Percentiles rank a stretch among this genome's conserved stretches.
Conservation (phyloP, 2,888 invertebrate species). For the Lucinisca nassula region DNA sequence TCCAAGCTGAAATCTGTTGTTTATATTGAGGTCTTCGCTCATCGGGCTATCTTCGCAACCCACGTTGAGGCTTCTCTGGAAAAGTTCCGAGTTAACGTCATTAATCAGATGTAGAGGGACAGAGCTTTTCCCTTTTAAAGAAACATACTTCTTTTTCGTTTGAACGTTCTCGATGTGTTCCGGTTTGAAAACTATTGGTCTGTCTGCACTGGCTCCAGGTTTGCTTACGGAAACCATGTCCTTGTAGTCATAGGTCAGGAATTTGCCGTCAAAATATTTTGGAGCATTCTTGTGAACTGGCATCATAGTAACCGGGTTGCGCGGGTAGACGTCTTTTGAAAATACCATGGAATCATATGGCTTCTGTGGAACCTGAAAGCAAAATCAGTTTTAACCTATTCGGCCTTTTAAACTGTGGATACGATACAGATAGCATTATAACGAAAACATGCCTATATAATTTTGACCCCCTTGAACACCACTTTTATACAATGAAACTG, state of each 20-base stretch:
- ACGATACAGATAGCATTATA: too few relatives aligned
- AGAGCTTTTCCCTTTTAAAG: constrained; percentile 74
- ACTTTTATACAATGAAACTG: too few relatives aligned
- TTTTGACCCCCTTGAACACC: too few relatives aligned
- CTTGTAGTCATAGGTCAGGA: constrained; percentile 59
- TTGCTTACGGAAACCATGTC: constrained; percentile 40
- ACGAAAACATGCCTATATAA: too few relatives aligned
- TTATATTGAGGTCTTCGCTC: neutral
- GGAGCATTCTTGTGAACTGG: constrained; percentile 71
- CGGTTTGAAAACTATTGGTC: constrained; percentile 83
- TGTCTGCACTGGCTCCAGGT: constrained; percentile 1
- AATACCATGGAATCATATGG: constrained; percentile 76
- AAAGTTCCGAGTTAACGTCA: constrained; percentile 78
- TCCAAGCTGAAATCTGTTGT: too few relatives aligned
- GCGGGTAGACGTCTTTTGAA: constrained; percentile 82
- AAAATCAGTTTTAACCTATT: too few relatives aligned
- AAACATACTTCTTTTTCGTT: constrained; percentile 80
- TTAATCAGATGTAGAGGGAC: constrained; percentile 79
- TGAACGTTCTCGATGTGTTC: constrained; percentile 82
- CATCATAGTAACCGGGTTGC: constrained; percentile 80
- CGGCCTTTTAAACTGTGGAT: too few relatives aligned
- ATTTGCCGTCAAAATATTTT: constrained; percentile 78
- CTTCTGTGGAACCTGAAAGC: constrained; percentile 44
- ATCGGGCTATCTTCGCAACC: neutral
- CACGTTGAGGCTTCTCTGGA: constrained; percentile 70